These are phyloP conservation scores for Agapostemon virescens DNA, from an alignment of 2,888 invertebrate genomes.

Conservation along the genomic window DNA sequence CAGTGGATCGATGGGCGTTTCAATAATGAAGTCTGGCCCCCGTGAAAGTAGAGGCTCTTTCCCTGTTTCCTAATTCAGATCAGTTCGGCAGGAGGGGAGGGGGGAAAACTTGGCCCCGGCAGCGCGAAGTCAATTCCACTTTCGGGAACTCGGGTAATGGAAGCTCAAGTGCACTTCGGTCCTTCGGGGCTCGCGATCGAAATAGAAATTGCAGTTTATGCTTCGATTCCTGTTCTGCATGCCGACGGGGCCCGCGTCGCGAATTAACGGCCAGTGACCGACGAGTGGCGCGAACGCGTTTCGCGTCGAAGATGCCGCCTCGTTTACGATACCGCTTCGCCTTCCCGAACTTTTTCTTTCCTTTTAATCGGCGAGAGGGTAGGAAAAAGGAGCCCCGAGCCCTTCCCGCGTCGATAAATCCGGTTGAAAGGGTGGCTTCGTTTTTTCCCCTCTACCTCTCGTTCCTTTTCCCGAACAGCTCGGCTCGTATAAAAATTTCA, in stretches of 20 bases:
- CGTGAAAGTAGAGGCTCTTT: slow-evolving; percentile 41
- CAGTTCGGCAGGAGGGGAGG: slow-evolving; percentile 12
- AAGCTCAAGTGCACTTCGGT: slow-evolving; percentile 47
- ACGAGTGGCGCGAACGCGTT: not conserved
- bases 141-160: slow-evolving; percentile 48
- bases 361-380: no score
- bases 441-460: not conserved
- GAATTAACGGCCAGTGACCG: not conserved
- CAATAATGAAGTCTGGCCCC: slow-evolving; percentile 18
- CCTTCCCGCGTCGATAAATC: slow-evolving; percentile 1
- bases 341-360: not conserved
- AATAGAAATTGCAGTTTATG: slow-evolving; percentile 42
- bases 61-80: slow-evolving; percentile 47
- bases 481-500: slow-evolving; percentile 18
- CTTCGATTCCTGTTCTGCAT: slow-evolving; percentile 10
- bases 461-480: not conserved
- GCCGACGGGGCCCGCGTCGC: not conserved
- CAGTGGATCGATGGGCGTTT: slow-evolving; percentile 17
- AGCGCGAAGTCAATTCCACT: slow-evolving; percentile 50
- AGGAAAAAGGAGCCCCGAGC: not conserved
- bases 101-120: slow-evolving; percentile 21
- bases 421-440: not conserved
- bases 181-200: slow-evolving; percentile 34
- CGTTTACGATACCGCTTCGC: not conserved
- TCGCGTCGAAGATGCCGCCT: not conserved